Base-by-base conservation (phyloP, 2,888 invertebrate genomes). In the Encarsia formosa region DNA sequence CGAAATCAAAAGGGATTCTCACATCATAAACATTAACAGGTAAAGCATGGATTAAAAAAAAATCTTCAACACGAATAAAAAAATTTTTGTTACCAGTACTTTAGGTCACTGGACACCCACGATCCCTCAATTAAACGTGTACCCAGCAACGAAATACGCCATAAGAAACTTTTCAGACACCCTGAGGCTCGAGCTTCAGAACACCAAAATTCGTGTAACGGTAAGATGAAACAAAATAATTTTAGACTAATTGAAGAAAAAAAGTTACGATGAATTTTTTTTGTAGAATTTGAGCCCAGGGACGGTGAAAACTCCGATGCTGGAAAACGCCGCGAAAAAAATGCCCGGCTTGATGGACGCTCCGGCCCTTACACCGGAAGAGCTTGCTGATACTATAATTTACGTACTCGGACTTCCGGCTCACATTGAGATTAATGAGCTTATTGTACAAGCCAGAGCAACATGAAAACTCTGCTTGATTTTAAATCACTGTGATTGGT, bases 91-190 rank as follows among this genome's bases (percentile, higher is more conserved):
- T n/a, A n/a, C n/a, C n/a, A 63, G 77, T 60, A 63, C 75, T 53
- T 64, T 73, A 52, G 78, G 78, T 34, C 77, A 77, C 64, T 69
- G 71, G 49, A 71, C 73, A 54, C 71, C 72, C 42, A 68, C 70
- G 49, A 4, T 50, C 5, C 1, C 24, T 22, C 20, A 37, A 5
- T 71, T 73, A 59, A 76, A 75, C 61, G 73, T 81, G 62, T 82
- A 82, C 68, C 73, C 79, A 39, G 80, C 79, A 29, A 78, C 80
- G 24, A 83, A 82, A 68, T 77, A 76, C 68, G 80, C 81, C 37
- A 76, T 81, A 31, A 78, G 77, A 19, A 80, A 79, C 37, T 65
- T 82, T 22, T 77, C 79, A n/a, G 79, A 81, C 66, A 79, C 79
- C 37, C 68, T 80, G n/a, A 76, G 80, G 51, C 75, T 76, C 63